Base-by-base conservation (phyloP, 1,140 invertebrate genomes). In the Calliopsis andreniformis region DNA sequence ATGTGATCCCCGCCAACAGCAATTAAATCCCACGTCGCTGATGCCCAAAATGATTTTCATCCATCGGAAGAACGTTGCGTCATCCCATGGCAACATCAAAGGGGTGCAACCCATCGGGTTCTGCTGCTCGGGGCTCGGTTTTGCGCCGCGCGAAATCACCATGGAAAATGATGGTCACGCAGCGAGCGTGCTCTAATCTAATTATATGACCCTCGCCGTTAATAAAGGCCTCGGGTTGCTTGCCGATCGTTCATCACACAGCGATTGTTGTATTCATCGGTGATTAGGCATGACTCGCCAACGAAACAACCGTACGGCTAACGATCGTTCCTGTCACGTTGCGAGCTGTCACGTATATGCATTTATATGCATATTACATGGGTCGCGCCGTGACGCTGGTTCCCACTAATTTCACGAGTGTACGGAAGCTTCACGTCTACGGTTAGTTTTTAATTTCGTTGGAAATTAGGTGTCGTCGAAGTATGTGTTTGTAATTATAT, bases 231-330 rank as follows among this genome's bases (percentile, higher is more conserved):
- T 35, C 18, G 49, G 70, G 42, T 39, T 84, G 68, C 76, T 78
- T 82, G 79, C 79, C 69, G 81, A 84, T 84, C 81, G 81, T 87
- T 84, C 84, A 87, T 87, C 80, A 86, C 78, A 66, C 78, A 18
- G 64, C 71, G 82, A 87, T 85, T 83, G 86, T 85, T 87, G 82
- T 78, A 86, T 87, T 87, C 80, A 75, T 82, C 78, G 80, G 84
- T 86, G 86, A 87, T 85, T 84, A 87, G 78, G 79, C 79, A 73
- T 79, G 70, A 87, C 81, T 78, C 80, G 71, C 61, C 77, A 47
- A 70, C 77, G 78, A 75, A 85, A 86, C 82, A 85, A 85, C 82
- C 81, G 55, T 71, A 79, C 61, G 71, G 72, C 82, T 87, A 87
- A 87, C 84, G 86, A 87, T 66, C 80, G 79, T 79, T 49, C 75